These are phyloP conservation scores for Aurelia sp. DNA, from an alignment of 30 jellyfish, hydroid and myxozoan genomes.

Conservation along the genomic window DNA sequence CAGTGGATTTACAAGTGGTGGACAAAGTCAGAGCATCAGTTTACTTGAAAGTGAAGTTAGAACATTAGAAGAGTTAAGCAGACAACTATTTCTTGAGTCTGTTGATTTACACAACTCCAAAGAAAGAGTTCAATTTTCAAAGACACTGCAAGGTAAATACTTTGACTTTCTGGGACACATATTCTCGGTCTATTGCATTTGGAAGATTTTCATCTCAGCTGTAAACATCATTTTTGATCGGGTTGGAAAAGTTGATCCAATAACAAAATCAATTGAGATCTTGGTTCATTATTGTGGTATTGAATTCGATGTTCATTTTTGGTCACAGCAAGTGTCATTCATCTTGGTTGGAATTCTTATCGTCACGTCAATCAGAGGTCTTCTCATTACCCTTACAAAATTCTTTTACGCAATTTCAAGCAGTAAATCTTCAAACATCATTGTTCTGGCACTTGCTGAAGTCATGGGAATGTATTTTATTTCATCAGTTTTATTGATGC, in stretches of 20 bases:
- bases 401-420: conserved; percentile 92
- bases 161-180: conserved; percentile 93
- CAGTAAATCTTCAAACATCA: conserved; percentile 93
- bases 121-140: conserved; percentile 87
- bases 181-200: conserved; percentile 89
- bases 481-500: conserved; percentile 93
- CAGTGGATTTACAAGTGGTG: conserved; percentile 77
- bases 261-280: conserved; percentile 90
- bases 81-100: conserved; percentile 83
- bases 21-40: conserved; percentile 69
- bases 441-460: conserved; percentile 94
- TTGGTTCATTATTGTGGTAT: conserved; percentile 83
- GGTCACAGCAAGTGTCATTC: conserved; percentile 96
- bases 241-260: conserved; percentile 97
- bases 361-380: conserved; percentile 96
- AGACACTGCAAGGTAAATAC: conserved; percentile 91
- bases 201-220: conserved; percentile 97
- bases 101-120: conserved; percentile 89
- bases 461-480: conserved; percentile 97
- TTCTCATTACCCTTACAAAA: conserved; percentile 91
- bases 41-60: conserved; percentile 65
- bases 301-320: conserved; percentile 91
- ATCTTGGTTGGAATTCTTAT: conserved; percentile 92
- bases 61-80: conserved; percentile 90
- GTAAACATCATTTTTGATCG: conserved; percentile 96